Conservation (phyloP, 2,888 invertebrate species). For the Cheilosia pagana region DNA sequence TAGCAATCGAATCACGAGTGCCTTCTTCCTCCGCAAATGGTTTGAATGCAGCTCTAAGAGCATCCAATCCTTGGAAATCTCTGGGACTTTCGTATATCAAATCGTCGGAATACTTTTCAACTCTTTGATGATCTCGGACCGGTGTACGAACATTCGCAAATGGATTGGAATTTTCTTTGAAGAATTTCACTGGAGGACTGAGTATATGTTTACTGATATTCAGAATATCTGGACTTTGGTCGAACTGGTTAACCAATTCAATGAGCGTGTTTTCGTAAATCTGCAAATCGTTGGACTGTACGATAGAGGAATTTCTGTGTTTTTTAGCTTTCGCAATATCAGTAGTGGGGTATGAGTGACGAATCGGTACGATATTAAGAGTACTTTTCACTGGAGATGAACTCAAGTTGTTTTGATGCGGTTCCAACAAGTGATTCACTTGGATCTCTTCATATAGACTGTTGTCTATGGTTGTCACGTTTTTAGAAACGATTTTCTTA, state of each 20-base stretch:
- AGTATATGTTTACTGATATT: conserved; percentile 41
- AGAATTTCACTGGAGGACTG: conserved; percentile 76
- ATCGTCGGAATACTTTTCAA: conserved; percentile 15
- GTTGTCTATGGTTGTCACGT: conserved; percentile 35
- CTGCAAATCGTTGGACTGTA: conserved; percentile 28
- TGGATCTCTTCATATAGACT: conserved; percentile 58
- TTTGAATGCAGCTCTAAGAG: conserved; percentile 30
- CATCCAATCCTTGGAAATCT: conserved; percentile 32
- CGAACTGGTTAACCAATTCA: conserved; percentile 53
- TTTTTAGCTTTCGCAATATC: background rate
- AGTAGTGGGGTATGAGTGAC: conserved; percentile 29
- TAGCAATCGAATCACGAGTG: conserved; percentile 16
- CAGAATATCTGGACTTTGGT: conserved; percentile 41
- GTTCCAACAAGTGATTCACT: background rate
- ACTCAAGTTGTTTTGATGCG: conserved; percentile 3
- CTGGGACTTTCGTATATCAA: conserved; percentile 51
- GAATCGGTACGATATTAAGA: conserved; percentile 19
- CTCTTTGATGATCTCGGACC: conserved; percentile 22
- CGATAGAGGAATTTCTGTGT: conserved; percentile 5
- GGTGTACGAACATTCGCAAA: conserved; percentile 72
- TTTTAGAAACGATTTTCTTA: conserved; percentile 21
- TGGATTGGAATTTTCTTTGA: conserved; percentile 76
- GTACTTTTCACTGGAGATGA: background rate
- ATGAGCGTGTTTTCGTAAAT: conserved; percentile 58
- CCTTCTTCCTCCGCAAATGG: conserved; percentile 17